Evolutionary conservation across 2,888 invertebrate genomes (phyloP).

Genomic region (Labia minor): DNA sequence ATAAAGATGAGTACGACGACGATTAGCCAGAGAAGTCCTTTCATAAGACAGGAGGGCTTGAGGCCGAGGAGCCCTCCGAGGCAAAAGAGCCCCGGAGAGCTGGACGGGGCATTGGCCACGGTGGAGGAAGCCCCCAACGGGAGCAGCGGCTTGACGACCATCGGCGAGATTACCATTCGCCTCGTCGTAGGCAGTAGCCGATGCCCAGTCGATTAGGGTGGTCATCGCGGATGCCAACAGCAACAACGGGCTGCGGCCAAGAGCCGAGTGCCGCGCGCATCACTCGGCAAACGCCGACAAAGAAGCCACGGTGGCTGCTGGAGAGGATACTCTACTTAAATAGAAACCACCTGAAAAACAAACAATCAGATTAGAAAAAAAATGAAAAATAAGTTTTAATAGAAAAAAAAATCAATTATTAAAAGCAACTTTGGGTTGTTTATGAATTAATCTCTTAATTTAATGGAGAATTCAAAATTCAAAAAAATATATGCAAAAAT

Average conservation of each 20-base stretch:
- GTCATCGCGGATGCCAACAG: background rate
- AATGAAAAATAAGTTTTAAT: no score
- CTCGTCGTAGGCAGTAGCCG: background rate
- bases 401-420: no score
- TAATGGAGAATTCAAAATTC: no score
- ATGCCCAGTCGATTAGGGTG: background rate
- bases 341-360: no score
- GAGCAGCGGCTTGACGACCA: background rate
- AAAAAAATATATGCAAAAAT: no score
- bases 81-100: background rate
- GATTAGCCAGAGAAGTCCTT: slow-evolving; percentile 6
- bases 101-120: background rate
- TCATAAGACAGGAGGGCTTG: slow-evolving; percentile 5
- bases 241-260: background rate
- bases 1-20: background rate
- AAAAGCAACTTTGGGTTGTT: no score
- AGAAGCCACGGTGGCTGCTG: background rate
- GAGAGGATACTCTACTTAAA: no score
- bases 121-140: background rate
- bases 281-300: background rate
- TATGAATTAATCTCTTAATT: no score
- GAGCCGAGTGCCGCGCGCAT: background rate
- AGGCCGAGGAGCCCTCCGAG: background rate
- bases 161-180: background rate
- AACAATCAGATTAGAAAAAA: no score